A percentile compares a stretch with the other conserved stretches of the same genome.
phyloP scores from a whole-genome alignment of 92 coral and sea anemone genomes.

The Zoanthus solanderi region DNA sequence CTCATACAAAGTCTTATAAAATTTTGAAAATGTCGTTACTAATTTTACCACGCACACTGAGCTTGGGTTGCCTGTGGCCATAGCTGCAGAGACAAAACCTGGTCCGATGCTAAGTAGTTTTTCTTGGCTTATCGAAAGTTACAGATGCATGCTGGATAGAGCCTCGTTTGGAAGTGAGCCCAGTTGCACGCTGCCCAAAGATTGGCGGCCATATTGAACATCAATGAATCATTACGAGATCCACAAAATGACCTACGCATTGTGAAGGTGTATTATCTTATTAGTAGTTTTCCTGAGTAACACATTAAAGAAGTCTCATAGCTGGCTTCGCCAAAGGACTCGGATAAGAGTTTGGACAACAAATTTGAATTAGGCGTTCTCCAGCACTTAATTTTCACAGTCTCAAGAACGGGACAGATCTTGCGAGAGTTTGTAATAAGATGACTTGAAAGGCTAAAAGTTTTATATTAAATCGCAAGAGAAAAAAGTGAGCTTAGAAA shows the following conservation, averaged over 20 bases:
- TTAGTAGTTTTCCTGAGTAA: constrained; percentile 2
- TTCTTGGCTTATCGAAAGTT: no score
- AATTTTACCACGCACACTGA: no score
- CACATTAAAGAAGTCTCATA: not conserved
- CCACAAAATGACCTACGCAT: constrained; percentile 28
- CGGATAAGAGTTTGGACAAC: not conserved
- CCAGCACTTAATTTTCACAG: not conserved
- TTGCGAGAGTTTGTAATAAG: constrained; percentile 9
- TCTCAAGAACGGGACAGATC: constrained; percentile 8
- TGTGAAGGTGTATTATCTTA: constrained; percentile 25
- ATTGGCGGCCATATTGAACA: constrained; percentile 87
- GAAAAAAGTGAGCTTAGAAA: constrained; percentile 27
- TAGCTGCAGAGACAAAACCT: no score
- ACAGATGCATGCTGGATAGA: constrained; percentile 37
- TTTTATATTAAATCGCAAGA: not conserved
- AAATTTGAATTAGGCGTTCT: not conserved
- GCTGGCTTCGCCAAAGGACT: not conserved
- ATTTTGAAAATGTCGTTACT: no score
- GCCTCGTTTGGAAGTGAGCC: constrained; percentile 73
- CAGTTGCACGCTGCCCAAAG: constrained; percentile 78
- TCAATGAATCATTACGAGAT: constrained; percentile 56
- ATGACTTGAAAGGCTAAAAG: not conserved
- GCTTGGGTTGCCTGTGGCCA: no score
- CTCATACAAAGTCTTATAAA: no score
- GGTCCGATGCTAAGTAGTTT: no score